Conservation (phyloP, 2,113 vertebrate genomes). For the Labeo catla region DNA sequence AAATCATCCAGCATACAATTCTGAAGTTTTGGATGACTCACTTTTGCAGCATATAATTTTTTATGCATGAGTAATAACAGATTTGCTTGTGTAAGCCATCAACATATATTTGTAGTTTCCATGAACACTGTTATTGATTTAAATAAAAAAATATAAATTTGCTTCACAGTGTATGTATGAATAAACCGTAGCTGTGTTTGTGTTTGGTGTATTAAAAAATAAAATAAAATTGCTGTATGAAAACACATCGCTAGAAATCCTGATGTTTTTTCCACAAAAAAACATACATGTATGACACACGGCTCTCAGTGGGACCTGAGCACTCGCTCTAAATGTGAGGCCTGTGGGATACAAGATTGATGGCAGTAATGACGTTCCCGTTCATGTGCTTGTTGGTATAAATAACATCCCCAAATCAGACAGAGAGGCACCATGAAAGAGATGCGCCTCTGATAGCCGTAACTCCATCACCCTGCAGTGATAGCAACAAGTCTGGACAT, state of each 20-base stretch:
- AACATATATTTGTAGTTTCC: too few species aligned
- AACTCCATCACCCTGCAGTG: slow-evolving; percentile 43
- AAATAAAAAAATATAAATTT: too few species aligned
- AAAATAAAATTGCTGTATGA: background rate
- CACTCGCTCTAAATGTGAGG: background rate
- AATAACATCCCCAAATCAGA: slow-evolving; percentile 54
- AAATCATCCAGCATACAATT: too few species aligned
- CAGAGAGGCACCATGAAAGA: slow-evolving; percentile 53
- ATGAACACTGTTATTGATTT: too few species aligned
- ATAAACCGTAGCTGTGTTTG: too few species aligned
- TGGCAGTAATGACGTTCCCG: slow-evolving; percentile 39
- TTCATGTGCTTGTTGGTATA: slow-evolving; percentile 53
- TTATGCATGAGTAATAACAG: too few species aligned
- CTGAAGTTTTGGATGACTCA: too few species aligned
- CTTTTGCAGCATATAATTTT: too few species aligned
- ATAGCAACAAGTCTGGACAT: slow-evolving; percentile 20
- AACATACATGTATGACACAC: background rate
- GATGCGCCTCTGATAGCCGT: slow-evolving; percentile 47
- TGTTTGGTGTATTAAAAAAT: background rate
- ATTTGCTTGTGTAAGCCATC: too few species aligned
- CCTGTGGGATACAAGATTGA: slow-evolving; percentile 45
- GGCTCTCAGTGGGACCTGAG: background rate
- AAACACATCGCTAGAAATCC: too few species aligned
- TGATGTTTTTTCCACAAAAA: too few species aligned
- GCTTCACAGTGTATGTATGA: too few species aligned